These are phyloP conservation scores for Callospermophilus lateralis DNA, from an alignment of 2,113 vertebrate species.

Conservation along the genomic window DNA sequence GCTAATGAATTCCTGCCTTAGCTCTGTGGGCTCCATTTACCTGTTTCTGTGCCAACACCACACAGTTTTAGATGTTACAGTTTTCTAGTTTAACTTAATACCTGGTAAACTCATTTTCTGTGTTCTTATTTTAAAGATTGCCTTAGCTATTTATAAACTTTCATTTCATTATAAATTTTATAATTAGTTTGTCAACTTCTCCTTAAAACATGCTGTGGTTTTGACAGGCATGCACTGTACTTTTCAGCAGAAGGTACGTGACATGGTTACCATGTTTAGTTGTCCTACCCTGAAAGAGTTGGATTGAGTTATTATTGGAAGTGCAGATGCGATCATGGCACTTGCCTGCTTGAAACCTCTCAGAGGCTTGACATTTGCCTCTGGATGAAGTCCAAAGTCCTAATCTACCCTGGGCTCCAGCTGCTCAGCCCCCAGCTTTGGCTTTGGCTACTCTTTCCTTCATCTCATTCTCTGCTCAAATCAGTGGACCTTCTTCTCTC, in stretches of 20 bases:
- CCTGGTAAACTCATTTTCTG: not conserved
- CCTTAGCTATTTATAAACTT: not conserved
- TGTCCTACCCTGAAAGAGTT: not conserved
- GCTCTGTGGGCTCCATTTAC: not conserved
- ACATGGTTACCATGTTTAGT: not conserved
- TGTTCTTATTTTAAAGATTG: slow-evolving; percentile 30
- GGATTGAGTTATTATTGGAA: not conserved
- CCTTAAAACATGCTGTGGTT: not conserved
- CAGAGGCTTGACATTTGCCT: not conserved
- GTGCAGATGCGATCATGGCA: not conserved
- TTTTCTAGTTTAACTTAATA: not conserved
- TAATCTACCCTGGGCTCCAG: not conserved
- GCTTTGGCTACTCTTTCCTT: not conserved
- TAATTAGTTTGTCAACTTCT: not conserved
- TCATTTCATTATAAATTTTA: not conserved
- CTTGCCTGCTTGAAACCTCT: not conserved
- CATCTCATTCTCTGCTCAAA: not conserved
- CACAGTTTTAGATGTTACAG: not conserved
- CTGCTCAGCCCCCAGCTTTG: not conserved
- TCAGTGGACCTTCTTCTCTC: not conserved
- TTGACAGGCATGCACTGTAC: not conserved
- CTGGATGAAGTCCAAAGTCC: not conserved
- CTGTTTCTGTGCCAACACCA: not conserved
- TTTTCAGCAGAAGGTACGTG: not conserved
- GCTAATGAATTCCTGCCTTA: not conserved